Conservation (phyloP, 2,888 invertebrate genomes). For the Melieria crassipennis region DNA sequence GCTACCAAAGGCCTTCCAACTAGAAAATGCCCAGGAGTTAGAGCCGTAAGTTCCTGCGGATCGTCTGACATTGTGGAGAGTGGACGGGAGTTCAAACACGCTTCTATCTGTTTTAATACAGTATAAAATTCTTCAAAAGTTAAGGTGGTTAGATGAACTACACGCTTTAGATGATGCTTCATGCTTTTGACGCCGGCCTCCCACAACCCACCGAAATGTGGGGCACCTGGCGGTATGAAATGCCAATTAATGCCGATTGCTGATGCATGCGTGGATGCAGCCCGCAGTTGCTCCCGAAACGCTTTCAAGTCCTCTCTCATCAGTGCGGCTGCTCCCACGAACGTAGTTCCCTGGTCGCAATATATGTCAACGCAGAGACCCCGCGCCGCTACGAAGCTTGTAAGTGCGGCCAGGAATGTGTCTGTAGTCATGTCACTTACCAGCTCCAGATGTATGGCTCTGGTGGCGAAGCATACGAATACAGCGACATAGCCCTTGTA, state of each 20-base stretch:
- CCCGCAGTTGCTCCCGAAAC: neutral
- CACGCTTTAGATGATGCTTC: slow-evolving; percentile 11
- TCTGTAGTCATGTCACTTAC: slow-evolving; percentile 35
- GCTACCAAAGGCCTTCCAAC: neutral
- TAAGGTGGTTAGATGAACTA: neutral
- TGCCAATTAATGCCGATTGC: slow-evolving; percentile 18
- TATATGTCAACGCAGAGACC: slow-evolving; percentile 7
- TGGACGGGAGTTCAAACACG: slow-evolving; percentile 5
- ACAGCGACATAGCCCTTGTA: slow-evolving; percentile 36
- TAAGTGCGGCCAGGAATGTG: slow-evolving; percentile 6
- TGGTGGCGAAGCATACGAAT: slow-evolving; percentile 35
- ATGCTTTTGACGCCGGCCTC: slow-evolving; percentile 19
- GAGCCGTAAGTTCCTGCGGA: neutral
- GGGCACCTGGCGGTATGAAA: slow-evolving; percentile 19
- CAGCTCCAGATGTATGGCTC: slow-evolving; percentile 37
- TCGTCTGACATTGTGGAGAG: neutral
- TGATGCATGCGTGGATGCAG: slow-evolving; percentile 1
- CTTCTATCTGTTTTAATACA: slow-evolving; percentile 10
- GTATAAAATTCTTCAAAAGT: slow-evolving; percentile 12
- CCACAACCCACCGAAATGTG: slow-evolving; percentile 20
- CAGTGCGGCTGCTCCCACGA: slow-evolving; percentile 10
- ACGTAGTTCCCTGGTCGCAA: slow-evolving; percentile 16
- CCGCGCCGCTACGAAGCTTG: neutral
- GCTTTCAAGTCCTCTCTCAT: neutral
- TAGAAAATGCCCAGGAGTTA: slow-evolving; percentile 3